These are phyloP conservation scores for Antidorcas marsupialis DNA, from an alignment of 2,113 vertebrate genomes.

Conservation along the genomic window DNA sequence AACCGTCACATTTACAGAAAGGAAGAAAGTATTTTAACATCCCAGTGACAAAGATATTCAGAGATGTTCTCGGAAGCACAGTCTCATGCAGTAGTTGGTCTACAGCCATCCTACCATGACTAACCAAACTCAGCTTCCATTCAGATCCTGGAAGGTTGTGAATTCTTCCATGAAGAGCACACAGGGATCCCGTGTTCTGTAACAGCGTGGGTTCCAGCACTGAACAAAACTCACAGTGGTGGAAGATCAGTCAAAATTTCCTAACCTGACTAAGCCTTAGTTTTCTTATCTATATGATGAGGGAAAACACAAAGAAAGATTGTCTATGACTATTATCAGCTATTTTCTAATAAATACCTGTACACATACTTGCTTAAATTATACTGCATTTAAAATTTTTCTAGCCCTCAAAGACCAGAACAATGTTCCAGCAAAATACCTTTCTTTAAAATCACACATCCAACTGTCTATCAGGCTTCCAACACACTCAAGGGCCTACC, in stretches of 20 bases:
- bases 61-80: background rate
- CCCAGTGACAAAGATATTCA: background rate
- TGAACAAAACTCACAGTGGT: background rate
- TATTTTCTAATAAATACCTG: background rate
- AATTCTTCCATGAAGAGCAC: background rate
- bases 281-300: background rate
- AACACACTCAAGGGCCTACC: background rate
- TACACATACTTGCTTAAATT: background rate
- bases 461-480: background rate
- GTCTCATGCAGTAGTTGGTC: background rate
- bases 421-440: background rate
- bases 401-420: background rate
- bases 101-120: background rate
- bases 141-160: background rate
- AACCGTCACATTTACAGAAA: background rate
- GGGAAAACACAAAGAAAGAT: background rate
- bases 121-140: background rate
- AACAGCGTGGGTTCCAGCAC: background rate
- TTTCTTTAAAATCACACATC: background rate
- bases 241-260: background rate
- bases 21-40: background rate
- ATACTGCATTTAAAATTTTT: slow-evolving; percentile 31
- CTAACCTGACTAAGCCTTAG: background rate
- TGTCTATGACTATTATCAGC: background rate
- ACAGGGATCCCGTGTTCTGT: background rate